Conservation (phyloP, 2,113 vertebrate species). For the Phoxinus phoxinus region DNA sequence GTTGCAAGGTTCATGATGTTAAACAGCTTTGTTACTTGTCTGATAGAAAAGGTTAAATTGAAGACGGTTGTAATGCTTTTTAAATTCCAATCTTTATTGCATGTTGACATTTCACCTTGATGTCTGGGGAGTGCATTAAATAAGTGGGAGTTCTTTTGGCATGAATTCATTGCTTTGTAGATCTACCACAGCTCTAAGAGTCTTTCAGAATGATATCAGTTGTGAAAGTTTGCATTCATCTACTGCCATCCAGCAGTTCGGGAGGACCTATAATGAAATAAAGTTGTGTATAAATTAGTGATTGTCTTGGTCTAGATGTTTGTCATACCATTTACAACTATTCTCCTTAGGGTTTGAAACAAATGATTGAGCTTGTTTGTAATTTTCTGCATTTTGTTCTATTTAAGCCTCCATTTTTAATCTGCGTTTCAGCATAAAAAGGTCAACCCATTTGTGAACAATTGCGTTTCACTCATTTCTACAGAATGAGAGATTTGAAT, state of each 20-base stretch:
- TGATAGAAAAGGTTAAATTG: not conserved
- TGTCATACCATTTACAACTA: not conserved
- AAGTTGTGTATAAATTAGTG: not conserved
- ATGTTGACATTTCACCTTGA: not conserved
- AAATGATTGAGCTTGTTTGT: not conserved
- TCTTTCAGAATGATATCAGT: not conserved
- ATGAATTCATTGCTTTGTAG: not conserved
- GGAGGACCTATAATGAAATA: not conserved
- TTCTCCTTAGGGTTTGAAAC: not conserved
- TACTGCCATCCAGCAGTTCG: not conserved
- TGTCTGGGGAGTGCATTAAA: not conserved
- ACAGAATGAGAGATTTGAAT: not conserved
- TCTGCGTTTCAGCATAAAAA: not conserved
- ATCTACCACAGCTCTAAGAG: not conserved
- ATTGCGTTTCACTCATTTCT: not conserved
- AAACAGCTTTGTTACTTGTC: not conserved
- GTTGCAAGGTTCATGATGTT: not conserved
- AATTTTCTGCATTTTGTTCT: not conserved
- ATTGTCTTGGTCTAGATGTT: not conserved
- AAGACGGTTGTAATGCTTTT: conserved; percentile 15
- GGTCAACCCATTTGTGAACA: not conserved
- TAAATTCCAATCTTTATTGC: not conserved
- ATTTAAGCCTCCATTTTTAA: not conserved
- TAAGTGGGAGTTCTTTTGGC: not conserved
- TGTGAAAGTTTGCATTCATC: not conserved